Percentiles rank a stretch among this genome's conserved stretches.
These are phyloP conservation scores for Cottus gobio DNA, from an alignment of 2,113 vertebrate genomes.

Conservation along the genomic window DNA sequence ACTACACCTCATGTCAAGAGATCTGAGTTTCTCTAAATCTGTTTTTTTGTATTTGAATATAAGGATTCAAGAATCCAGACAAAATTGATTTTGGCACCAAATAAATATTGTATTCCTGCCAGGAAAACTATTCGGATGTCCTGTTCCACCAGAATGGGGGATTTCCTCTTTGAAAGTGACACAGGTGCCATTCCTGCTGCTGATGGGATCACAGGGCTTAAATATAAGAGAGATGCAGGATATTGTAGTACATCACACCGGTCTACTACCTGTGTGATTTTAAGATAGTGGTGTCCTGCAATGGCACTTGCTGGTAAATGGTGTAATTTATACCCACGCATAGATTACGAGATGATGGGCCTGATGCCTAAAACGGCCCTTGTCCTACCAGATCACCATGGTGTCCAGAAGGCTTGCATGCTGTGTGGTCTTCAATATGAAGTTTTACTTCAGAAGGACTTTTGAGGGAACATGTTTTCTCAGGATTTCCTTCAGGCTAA, in stretches of 20 bases:
- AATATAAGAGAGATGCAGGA: constrained; percentile 30
- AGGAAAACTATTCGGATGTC: constrained; percentile 23
- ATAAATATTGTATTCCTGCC: constrained; percentile 20
- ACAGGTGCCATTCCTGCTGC: constrained; percentile 35
- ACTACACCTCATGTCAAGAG: neutral
- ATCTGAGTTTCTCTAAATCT: neutral
- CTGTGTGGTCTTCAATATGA: neutral
- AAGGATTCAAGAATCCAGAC: neutral
- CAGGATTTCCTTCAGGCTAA: neutral
- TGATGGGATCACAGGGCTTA: constrained; percentile 49
- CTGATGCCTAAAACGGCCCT: neutral
- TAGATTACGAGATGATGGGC: constrained; percentile 41
- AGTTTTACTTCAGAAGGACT: neutral
- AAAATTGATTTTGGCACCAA: constrained; percentile 19
- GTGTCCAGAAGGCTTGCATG: neutral
- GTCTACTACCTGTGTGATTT: constrained; percentile 44
- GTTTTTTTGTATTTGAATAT: constrained; percentile 1
- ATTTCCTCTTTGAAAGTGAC: constrained; percentile 53
- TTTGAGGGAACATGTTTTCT: neutral
- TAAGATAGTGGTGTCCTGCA: constrained; percentile 15
- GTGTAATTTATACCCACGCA: constrained; percentile 14
- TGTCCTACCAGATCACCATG: neutral
- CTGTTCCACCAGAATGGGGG: constrained; percentile 31
- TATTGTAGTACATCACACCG: constrained; percentile 31
- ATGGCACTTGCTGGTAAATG: constrained; percentile 27